phyloP scores from a whole-genome alignment of 2,797 vertebrate genomes.

The Ctenosaura bakeri region DNA sequence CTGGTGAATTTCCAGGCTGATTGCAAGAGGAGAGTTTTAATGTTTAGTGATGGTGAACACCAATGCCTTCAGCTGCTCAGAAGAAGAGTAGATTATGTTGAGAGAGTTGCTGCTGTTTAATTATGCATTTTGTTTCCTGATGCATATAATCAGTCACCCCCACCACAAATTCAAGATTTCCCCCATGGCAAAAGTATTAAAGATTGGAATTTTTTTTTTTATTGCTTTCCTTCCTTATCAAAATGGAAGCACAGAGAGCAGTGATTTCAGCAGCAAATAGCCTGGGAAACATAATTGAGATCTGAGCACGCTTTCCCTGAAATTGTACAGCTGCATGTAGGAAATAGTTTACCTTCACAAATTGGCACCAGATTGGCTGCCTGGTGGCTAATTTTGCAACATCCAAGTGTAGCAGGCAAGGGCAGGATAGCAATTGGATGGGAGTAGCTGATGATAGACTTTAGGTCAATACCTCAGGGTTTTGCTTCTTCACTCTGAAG shows the following conservation, averaged over 20 bases:
- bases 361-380: constrained; percentile 38
- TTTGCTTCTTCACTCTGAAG: background rate
- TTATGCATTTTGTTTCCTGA: constrained; percentile 69
- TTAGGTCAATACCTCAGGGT: background rate
- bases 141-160: constrained; percentile 67
- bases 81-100: constrained; percentile 63
- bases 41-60: constrained; percentile 51
- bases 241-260: constrained; percentile 51
- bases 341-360: constrained; percentile 42
- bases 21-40: constrained; percentile 36
- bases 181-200: constrained; percentile 63
- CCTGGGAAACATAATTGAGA: constrained; percentile 54
- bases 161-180: constrained; percentile 65
- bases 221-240: constrained; percentile 60
- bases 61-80: constrained; percentile 48
- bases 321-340: constrained; percentile 8
- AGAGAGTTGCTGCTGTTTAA: constrained; percentile 63
- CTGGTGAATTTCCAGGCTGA: constrained; percentile 39
- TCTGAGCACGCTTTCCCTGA: constrained; percentile 30
- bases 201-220: constrained; percentile 52
- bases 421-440: background rate
- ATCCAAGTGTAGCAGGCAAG: constrained; percentile 12
- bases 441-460: background rate
- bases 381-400: constrained; percentile 22
- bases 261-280: constrained; percentile 54